These are phyloP conservation scores for Blera fallax DNA, from an alignment of 2,888 invertebrate species.

Conservation along the genomic window DNA sequence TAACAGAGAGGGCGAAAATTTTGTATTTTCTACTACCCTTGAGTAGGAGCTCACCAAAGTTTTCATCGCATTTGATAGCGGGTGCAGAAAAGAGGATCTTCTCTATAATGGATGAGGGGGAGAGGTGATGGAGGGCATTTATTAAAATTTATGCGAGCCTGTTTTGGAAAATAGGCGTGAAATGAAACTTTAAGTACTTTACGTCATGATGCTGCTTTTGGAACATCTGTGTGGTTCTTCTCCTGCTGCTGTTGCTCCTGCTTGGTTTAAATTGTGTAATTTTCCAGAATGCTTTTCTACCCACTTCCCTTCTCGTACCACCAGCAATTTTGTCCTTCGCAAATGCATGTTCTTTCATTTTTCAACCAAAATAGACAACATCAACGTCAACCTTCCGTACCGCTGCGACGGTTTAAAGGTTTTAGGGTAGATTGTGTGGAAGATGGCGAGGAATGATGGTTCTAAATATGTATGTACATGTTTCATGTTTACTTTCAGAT, in stretches of 20 bases:
- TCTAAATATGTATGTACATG: not conserved
- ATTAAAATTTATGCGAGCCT: slow-evolving; percentile 47
- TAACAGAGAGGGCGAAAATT: slow-evolving; percentile 7
- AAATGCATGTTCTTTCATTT: slow-evolving; percentile 13
- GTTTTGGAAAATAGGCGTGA: slow-evolving; percentile 58
- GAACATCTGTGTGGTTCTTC: slow-evolving; percentile 47
- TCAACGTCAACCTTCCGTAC: slow-evolving; percentile 17
- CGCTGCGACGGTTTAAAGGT: slow-evolving; percentile 19
- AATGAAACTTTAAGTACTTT: slow-evolving; percentile 60
- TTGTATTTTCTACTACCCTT: slow-evolving; percentile 19
- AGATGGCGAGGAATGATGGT: not conserved
- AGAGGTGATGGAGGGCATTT: slow-evolving; percentile 37
- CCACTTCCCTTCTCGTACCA: not conserved
- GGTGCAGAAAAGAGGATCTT: slow-evolving; percentile 45
- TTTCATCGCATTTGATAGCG: slow-evolving; percentile 40
- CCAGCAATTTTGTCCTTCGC: not conserved
- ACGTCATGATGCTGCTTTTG: slow-evolving; percentile 39
- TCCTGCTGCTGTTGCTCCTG: not conserved
- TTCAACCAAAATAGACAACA: slow-evolving; percentile 25
- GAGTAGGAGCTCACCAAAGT: slow-evolving; percentile 29
- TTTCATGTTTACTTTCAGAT: slow-evolving; percentile 3
- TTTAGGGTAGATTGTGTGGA: slow-evolving; percentile 2
- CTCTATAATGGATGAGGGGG: slow-evolving; percentile 9
- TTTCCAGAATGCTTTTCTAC: slow-evolving; percentile 38
- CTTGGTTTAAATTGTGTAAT: slow-evolving; percentile 38